Percentiles rank a stretch among this genome's conserved stretches.
phyloP scores from a whole-genome alignment of 2,888 invertebrate genomes.

The Hypena proboscidalis region DNA sequence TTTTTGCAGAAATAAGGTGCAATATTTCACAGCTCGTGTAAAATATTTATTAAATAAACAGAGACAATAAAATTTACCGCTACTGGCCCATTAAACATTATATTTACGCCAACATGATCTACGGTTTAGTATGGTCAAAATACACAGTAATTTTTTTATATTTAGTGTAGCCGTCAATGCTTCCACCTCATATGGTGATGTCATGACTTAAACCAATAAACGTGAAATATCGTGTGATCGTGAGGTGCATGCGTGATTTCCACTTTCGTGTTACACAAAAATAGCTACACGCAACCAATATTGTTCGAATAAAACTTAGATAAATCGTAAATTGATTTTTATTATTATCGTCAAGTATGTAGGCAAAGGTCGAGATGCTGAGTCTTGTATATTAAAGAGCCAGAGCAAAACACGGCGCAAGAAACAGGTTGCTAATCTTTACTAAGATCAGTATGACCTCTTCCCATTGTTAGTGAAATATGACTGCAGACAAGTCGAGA shows the following conservation, averaged over 20 bases:
- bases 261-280: slow-evolving; percentile 64
- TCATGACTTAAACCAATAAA: slow-evolving; percentile 82
- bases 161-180: slow-evolving; percentile 70
- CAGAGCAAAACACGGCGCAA: background rate
- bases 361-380: background rate
- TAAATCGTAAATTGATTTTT: slow-evolving; percentile 47
- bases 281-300: slow-evolving; percentile 67
- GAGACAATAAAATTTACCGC: slow-evolving; percentile 50
- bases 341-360: slow-evolving; percentile 18
- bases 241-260: slow-evolving; percentile 68
- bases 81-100: slow-evolving; percentile 61
- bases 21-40: slow-evolving; percentile 38
- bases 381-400: no score
- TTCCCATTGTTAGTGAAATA: slow-evolving; percentile 1
- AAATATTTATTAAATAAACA: slow-evolving; percentile 33
- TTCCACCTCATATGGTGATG: slow-evolving; percentile 77
- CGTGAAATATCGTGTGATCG: slow-evolving; percentile 76
- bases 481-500: background rate
- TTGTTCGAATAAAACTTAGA: slow-evolving; percentile 56
- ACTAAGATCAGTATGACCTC: background rate
- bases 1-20: slow-evolving; percentile 36
- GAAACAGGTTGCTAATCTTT: slow-evolving; percentile 3
- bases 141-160: slow-evolving; percentile 72
- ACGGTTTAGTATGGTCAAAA: slow-evolving; percentile 67
- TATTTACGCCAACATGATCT: slow-evolving; percentile 56